Conservation (phyloP, 2,113 vertebrate genomes). For the Lipotes vexillifer region DNA sequence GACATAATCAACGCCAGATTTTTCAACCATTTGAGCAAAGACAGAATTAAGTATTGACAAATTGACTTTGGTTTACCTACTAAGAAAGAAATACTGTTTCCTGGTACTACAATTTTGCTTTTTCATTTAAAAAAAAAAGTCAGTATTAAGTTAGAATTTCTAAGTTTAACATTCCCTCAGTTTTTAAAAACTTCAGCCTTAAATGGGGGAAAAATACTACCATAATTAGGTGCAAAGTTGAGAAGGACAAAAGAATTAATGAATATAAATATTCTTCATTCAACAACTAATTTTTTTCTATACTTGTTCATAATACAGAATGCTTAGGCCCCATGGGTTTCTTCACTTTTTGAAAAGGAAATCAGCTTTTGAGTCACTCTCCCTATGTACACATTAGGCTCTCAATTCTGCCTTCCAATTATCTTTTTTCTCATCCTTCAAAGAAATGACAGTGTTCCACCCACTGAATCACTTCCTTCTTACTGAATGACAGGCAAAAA, state of each 20-base stretch:
- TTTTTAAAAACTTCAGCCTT: slow-evolving; percentile 7
- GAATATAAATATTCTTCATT: background rate
- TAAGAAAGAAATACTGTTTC: slow-evolving; percentile 36
- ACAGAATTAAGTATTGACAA: background rate
- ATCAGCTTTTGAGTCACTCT: background rate
- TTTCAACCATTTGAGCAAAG: background rate
- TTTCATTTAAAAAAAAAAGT: background rate
- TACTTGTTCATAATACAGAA: background rate
- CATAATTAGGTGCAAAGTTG: background rate
- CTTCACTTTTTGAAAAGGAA: background rate
- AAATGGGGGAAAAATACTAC: background rate
- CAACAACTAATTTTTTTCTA: background rate
- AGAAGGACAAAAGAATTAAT: slow-evolving; percentile 8
- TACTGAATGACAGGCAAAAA: slow-evolving; percentile 31
- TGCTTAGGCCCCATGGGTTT: background rate
- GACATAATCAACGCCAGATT: background rate
- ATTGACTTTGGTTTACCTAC: slow-evolving; percentile 19
- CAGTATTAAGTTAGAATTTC: background rate
- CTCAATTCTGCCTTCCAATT: slow-evolving; percentile 23
- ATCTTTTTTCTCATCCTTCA: slow-evolving; percentile 37
- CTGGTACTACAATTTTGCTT: background rate
- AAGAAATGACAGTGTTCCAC: slow-evolving; percentile 43
- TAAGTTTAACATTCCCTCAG: background rate
- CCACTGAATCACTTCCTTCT: slow-evolving; percentile 39
- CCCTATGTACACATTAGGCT: background rate